phyloP scores from a whole-genome alignment of 2,797 vertebrate species.

The Sitta carolinensis region DNA sequence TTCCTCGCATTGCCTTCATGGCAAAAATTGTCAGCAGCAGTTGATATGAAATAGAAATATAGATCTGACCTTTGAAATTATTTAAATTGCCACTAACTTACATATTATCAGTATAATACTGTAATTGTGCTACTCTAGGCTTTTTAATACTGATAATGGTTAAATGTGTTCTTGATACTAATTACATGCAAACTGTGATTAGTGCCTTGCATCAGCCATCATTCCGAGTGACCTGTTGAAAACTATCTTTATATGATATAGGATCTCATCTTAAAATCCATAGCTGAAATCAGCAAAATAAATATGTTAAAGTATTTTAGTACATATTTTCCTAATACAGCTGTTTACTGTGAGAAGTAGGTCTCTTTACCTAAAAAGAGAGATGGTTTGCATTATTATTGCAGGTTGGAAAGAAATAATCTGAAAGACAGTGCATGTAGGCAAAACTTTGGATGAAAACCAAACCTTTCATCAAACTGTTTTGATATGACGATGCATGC shows the following conservation, averaged over 20 bases:
- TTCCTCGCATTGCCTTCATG: not conserved
- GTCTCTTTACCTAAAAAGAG: not conserved
- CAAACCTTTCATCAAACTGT: not conserved
- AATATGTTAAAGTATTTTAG: not conserved
- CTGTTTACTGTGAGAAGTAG: not conserved
- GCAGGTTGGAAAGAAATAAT: not conserved
- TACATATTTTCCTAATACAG: not conserved
- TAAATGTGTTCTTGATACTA: not conserved
- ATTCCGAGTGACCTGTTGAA: not conserved
- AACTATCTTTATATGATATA: not conserved
- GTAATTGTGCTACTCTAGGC: not conserved
- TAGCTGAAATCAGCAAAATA: not conserved
- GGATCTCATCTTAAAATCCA: not conserved
- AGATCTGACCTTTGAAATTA: not conserved
- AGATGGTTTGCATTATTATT: not conserved
- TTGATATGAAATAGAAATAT: not conserved
- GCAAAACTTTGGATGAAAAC: not conserved
- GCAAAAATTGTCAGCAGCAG: not conserved
- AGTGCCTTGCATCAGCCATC: not conserved
- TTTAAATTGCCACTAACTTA: not conserved
- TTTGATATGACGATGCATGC: rapidly evolving
- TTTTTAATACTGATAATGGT: not conserved
- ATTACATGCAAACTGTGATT: not conserved
- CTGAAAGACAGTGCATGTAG: not conserved
- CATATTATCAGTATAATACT: not conserved